Evolutionary conservation across 2,113 vertebrate genomes (phyloP), one percentile per base, ranked within the genome.

Genomic region (Bubo bubo): DNA sequence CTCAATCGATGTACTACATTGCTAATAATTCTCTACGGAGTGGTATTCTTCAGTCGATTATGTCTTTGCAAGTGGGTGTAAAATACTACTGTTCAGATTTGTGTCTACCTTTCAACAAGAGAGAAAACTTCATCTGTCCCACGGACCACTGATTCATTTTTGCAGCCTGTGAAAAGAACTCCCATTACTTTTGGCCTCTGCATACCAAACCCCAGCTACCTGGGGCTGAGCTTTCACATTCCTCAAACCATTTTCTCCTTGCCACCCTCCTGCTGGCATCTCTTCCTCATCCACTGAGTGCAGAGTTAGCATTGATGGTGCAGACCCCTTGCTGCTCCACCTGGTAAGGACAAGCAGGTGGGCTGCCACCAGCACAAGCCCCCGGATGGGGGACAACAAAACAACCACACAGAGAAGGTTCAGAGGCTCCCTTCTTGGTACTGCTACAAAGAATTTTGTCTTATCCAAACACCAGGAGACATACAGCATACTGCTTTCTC

Each of bases 351-450:
- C 0, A 2, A 71, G 22, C 32, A 72, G 60, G 37, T 74, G 56
- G 39, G 64, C 49, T 75, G 84, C 56, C 52, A 82, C 15, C 55
- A 53, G 55, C 47, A 84, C 0, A 1, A 79, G 34, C 17, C 3
- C 10, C 14, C 4, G 0, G 0, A 0, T 0, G 2, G 3, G 23
- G 34, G 10, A 62, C 28, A 81, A 81, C 64, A 84, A 77, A 94
- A 55, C 73, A n/a, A 76, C 5, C 27, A 64, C 24, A 41, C 18
- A 72, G 35, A 84, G 52, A 63, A 81, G 34, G 64, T 76, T 88
- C 72, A 87, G 80, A 89, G 83, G 34, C 23, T 94, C 47, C 58
- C 47, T 93, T 88, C 92, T 64, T 58, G 74, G 74, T 66, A 82
- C 55, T 50, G 34, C 34, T 76, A 77, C 59, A 74, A 90, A 88